Percentiles rank a stretch among this genome's conserved stretches.
phyloP scores from a whole-genome alignment of 2,113 vertebrate species.

The Thalassoma bifasciatum region DNA sequence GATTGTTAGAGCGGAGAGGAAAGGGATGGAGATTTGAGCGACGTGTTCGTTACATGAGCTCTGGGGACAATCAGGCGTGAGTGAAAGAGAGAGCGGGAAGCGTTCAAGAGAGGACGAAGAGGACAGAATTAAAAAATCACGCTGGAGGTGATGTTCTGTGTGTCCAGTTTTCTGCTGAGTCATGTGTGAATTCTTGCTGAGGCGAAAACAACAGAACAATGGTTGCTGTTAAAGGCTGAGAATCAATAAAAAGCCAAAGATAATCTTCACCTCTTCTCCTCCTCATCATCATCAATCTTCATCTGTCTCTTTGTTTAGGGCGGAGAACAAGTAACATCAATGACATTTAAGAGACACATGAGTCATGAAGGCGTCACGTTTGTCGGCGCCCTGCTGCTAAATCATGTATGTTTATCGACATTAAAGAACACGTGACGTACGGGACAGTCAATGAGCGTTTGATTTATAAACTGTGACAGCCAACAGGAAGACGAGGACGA shows the following conservation, averaged over 20 bases:
- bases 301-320: not conserved
- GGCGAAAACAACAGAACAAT: conserved; percentile 16
- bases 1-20: not conserved
- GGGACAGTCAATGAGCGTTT: not conserved
- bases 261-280: too few relatives aligned
- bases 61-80: not conserved
- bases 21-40: not conserved
- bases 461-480: not conserved
- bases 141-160: too few relatives aligned
- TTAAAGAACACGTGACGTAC: not conserved
- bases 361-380: not conserved
- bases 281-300: not conserved
- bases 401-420: conserved; percentile 5
- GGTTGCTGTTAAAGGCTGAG: too few relatives aligned
- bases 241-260: too few relatives aligned
- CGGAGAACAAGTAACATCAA: not conserved
- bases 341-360: conserved; percentile 33
- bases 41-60: conserved; percentile 25
- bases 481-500: not conserved
- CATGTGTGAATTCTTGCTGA: too few relatives aligned
- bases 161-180: too few relatives aligned
- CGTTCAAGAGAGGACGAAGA: not conserved
- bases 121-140: not conserved
- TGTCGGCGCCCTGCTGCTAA: not conserved
- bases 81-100: too few relatives aligned